Conservation (phyloP, 2,797 vertebrate genomes). For the Allobates femoralis region DNA sequence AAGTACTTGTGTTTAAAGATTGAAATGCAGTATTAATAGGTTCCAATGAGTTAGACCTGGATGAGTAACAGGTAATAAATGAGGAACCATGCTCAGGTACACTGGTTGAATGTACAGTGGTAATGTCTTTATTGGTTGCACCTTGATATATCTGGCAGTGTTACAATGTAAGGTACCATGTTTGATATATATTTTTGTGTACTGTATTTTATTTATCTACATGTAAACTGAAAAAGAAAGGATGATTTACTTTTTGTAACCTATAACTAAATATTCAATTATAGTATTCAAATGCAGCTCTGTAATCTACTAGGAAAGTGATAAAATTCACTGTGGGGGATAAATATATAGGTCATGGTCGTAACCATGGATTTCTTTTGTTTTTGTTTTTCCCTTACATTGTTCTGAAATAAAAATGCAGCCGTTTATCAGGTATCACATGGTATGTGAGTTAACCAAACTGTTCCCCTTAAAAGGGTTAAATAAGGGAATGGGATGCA, state of each 20-base stretch:
- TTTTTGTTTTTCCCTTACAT: too few relatives aligned
- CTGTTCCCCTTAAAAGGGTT: too few relatives aligned
- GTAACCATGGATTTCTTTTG: too few relatives aligned
- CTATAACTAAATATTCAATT: not conserved
- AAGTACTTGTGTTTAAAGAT: not conserved
- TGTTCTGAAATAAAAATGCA: too few relatives aligned
- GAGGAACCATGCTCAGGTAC: not conserved
- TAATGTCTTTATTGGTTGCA: not conserved
- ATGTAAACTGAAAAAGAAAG: not conserved
- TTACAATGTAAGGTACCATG: not conserved
- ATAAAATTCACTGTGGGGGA: too few relatives aligned
- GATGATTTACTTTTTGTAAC: not conserved
- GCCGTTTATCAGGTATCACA: too few relatives aligned
- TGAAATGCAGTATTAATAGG: not conserved
- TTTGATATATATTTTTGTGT: not conserved
- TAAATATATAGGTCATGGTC: too few relatives aligned
- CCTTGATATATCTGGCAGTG: not conserved
- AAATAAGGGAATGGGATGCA: too few relatives aligned
- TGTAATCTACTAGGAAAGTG: not conserved
- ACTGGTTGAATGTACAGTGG: not conserved
- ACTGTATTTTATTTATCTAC: not conserved
- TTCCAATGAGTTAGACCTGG: not conserved
- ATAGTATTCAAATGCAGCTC: not conserved
- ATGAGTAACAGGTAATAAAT: too few relatives aligned
- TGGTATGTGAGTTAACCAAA: too few relatives aligned